Evolutionary conservation across 2,113 vertebrate genomes (phyloP), one percentile per base, ranked within the genome.

Genomic region (Sturnira hondurensis): DNA sequence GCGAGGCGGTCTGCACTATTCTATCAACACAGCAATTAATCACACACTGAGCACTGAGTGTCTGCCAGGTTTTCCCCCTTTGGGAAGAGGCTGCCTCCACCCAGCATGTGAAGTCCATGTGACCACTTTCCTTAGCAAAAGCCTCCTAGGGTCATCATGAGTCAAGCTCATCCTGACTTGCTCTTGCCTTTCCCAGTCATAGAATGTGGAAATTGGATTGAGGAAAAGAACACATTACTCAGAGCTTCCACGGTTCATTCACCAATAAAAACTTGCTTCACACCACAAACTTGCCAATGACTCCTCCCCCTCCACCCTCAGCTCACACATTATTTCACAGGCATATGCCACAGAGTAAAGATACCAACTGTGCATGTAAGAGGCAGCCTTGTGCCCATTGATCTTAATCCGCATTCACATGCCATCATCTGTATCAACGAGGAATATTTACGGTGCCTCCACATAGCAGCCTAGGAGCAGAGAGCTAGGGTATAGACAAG

Each of bases 21-120:
- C 95, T 96, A 92, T 95, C 86, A 77, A 94, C 94, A 96, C 15
- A 47, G 92, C 97, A 76, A 91, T 96, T 97, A 96, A 97, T 97
- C 96, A 93, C n/a, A 54, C 80, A 47, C 96, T 20, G 84, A 96
- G 86, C 24, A 73, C 93, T 4, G 77, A 96, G 85, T 13, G 67
- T 33, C 47, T 58, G 54, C 95, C 74, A 82, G 89, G 20, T 3
- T 28, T 83, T 58, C 84, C 22, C 38, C 65, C 91, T 97, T 92
- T 87, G 24, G 73, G 89, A 63, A 94, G 26, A 97, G 56, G 95
- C 45, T 7, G 63, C 74, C 96, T 97, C 98, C 95, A 50, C 88
- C 98, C 95, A 96, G 94, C 96, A 58, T 82, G 96, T 81, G 89
- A 96, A 67, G 87, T 31, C 96, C 93, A 92, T 36, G 95, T 97